Conservation (phyloP, 2,888 invertebrate genomes). For the Ophioninae sp. region DNA sequence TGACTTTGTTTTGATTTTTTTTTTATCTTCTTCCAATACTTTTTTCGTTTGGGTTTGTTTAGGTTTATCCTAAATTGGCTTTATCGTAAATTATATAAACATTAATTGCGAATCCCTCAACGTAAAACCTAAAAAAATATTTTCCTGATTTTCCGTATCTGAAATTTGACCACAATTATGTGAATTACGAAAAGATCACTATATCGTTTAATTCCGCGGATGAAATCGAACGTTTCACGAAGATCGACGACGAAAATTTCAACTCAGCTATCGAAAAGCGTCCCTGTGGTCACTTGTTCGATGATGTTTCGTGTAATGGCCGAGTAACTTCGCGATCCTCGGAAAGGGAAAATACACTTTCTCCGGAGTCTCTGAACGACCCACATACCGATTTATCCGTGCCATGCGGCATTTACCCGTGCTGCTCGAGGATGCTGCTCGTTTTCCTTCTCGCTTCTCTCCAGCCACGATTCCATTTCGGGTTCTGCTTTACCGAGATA, state of each 20-base stretch:
- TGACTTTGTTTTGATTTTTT: too few species aligned
- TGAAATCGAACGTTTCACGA: too few species aligned
- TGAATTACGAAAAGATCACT: too few species aligned
- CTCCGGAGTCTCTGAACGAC: slow-evolving; percentile 73
- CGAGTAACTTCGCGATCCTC: slow-evolving; percentile 41
- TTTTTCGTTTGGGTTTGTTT: too few species aligned
- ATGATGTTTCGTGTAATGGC: slow-evolving; percentile 45
- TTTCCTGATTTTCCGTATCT: too few species aligned
- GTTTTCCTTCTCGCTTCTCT: slow-evolving; percentile 27
- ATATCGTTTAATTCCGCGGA: too few species aligned
- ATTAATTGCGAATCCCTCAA: too few species aligned
- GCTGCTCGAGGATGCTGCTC: slow-evolving; percentile 59
- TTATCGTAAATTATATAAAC: too few species aligned
- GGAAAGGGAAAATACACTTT: slow-evolving; percentile 77
- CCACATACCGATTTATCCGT: slow-evolving; percentile 77
- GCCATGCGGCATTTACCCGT: slow-evolving; percentile 55
- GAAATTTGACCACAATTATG: too few species aligned
- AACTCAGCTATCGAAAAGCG: slow-evolving; percentile 13
- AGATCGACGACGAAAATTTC: neutral
- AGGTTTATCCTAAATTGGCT: too few species aligned
- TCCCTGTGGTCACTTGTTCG: slow-evolving; percentile 50
- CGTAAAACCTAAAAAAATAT: too few species aligned
- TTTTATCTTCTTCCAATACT: too few species aligned
- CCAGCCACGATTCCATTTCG: slow-evolving; percentile 21
- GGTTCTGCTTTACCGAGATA: slow-evolving; percentile 7